phyloP scores from a whole-genome alignment of 1,140 invertebrate genomes.

The Leptinotarsa defecta region DNA sequence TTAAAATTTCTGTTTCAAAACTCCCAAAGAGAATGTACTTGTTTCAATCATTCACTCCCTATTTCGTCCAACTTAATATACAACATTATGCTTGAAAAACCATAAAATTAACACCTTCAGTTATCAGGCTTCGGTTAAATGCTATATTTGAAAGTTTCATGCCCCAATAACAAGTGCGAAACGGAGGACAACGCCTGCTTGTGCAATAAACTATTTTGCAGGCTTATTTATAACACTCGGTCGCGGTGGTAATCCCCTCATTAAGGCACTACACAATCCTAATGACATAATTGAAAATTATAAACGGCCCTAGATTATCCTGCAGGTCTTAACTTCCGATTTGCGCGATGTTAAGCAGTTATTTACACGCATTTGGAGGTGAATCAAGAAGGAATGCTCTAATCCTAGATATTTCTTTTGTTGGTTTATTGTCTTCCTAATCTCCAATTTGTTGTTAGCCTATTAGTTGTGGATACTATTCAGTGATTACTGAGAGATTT shows the following conservation, averaged over 20 bases:
- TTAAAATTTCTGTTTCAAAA: too few species aligned
- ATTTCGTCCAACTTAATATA: too few species aligned
- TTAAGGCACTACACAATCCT: slow-evolving; percentile 20
- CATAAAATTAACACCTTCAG: neutral
- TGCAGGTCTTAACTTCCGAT: slow-evolving; percentile 11
- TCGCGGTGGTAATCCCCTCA: slow-evolving; percentile 16
- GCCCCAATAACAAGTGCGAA: slow-evolving; percentile 9
- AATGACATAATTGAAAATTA: slow-evolving; percentile 28
- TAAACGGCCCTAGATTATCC: slow-evolving; percentile 8
- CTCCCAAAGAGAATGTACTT: too few species aligned
- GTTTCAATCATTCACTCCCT: too few species aligned
- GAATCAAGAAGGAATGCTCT: neutral
- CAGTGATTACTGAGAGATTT: neutral
- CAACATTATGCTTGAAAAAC: neutral
- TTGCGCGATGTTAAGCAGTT: slow-evolving; percentile 4
- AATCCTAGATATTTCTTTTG: neutral
- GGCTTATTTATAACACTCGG: slow-evolving; percentile 9
- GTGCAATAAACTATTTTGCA: slow-evolving; percentile 14
- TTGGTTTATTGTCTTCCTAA: neutral
- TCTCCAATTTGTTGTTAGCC: neutral
- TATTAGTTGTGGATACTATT: neutral
- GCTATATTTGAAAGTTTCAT: slow-evolving; percentile 7
- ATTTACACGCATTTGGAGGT: slow-evolving; percentile 1
- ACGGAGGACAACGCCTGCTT: neutral
- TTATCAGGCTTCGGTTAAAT: slow-evolving; percentile 1